Evolutionary conservation across 2,797 vertebrate genomes (phyloP), one percentile per base, ranked within the genome.

Genomic region (Gymnocypris eckloni): DNA sequence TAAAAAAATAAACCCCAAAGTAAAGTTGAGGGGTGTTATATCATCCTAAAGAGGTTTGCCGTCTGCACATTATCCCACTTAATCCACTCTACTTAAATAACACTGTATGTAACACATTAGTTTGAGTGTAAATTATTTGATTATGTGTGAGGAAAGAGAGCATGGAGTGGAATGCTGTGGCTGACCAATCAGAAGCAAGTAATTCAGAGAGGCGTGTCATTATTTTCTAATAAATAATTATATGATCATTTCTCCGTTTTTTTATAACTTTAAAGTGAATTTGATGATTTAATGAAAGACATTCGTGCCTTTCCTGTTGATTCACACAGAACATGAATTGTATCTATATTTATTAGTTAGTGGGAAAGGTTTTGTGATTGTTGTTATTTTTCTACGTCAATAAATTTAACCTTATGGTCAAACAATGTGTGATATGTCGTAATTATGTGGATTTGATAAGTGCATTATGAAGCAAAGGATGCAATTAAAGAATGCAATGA

Each of bases 101-200:
- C 20, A 52, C 20, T 52, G 28, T 5, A 20, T 37, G 16, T 75
- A 33, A 52, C 18, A 33, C 33, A 13, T 18, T 37, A 20, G 15
- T 12, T 78, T 79, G 15, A 45, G 15, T 43, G 20, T 20, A 45
- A 10, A 1, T 41, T 0, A n/a, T 59, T 10, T 59, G 20, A 64
- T 45, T 41, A 45, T 64, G 56, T 64, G 56, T 77, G 48, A 76
- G 56, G 54, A 15, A 39, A 56, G 52, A 50, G 25, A 54, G 61
- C 25, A 20, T 11, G 16, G 39, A 41, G 33, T 67, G 64, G 28
- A 66, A 41, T 16, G 22, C 48, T 54, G 79, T 18, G 25, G 15
- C 25, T 48, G 43, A 73, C 45, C 72, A 52, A 75, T 52, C 48
- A 75, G 72, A 75, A 33, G 56, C 13, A 81, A 54, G 71, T 33